phyloP scores from a whole-genome alignment of 1,140 invertebrate species.

The Metaphire vulgaris region DNA sequence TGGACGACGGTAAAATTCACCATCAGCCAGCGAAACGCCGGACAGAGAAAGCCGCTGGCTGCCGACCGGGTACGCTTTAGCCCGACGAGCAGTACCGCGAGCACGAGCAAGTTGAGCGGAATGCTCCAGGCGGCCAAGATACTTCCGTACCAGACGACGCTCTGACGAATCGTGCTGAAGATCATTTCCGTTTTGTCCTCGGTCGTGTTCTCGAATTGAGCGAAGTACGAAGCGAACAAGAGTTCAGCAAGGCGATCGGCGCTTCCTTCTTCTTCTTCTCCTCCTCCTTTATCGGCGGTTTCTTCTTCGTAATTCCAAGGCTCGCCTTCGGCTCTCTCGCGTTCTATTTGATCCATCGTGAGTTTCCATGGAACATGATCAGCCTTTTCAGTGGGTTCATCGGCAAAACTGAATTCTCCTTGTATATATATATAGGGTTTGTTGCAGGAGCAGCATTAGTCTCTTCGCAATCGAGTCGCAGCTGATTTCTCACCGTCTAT shows the following conservation, averaged over 20 bases:
- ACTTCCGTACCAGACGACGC: conserved; percentile 2
- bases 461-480: too few species aligned
- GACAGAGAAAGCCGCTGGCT: neutral
- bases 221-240: neutral
- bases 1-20: conserved; percentile 6
- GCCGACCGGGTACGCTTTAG: neutral
- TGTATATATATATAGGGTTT: too few species aligned
- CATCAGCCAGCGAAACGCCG: neutral
- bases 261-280: neutral
- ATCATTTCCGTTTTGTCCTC: neutral
- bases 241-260: neutral
- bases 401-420: too few species aligned
- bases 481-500: too few species aligned
- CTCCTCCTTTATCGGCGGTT: neutral
- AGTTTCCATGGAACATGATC: too few species aligned
- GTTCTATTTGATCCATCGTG: neutral
- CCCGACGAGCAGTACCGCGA: neutral
- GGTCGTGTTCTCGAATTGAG: neutral
- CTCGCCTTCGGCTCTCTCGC: neutral
- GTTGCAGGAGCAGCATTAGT: too few species aligned
- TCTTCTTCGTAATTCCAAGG: neutral
- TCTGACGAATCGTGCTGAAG: neutral
- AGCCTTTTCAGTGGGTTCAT: too few species aligned
- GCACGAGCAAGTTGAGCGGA: neutral
- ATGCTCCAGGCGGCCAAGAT: conserved; percentile 13